phyloP scores from a whole-genome alignment of 2,797 vertebrate genomes.

The Catostomus latipinnis region DNA sequence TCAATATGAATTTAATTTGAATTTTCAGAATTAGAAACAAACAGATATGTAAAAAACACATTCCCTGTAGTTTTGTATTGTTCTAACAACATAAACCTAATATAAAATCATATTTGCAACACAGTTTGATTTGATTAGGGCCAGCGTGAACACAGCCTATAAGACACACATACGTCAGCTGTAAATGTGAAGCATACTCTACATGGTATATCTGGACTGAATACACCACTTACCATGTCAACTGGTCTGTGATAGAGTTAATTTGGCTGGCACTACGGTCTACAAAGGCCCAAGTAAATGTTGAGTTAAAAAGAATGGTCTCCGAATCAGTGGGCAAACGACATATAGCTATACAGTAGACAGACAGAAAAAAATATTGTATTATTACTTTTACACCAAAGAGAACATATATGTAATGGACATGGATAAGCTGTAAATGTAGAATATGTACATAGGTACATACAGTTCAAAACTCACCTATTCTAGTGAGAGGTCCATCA shows the following conservation, averaged over 20 bases:
- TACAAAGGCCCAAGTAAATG: slow-evolving; percentile 67
- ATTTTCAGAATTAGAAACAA: too few relatives aligned
- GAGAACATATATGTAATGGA: too few relatives aligned
- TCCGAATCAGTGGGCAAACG: slow-evolving; percentile 41
- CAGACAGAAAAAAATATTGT: not conserved
- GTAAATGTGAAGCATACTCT: not conserved
- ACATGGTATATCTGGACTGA: not conserved
- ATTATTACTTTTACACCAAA: not conserved
- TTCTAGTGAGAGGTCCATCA: slow-evolving; percentile 46
- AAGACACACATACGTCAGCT: not conserved
- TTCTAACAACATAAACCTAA: not conserved
- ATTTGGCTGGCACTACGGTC: slow-evolving; percentile 50
- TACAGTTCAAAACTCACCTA: slow-evolving; percentile 62
- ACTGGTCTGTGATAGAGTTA: slow-evolving; percentile 44
- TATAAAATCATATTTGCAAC: not conserved
- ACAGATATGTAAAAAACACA: too few relatives aligned
- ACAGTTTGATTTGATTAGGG: not conserved
- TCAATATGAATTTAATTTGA: too few relatives aligned
- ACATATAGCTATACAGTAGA: slow-evolving; percentile 66
- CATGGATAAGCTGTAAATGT: not conserved
- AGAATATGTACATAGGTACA: not conserved
- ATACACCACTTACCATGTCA: slow-evolving; percentile 64
- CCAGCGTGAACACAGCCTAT: not conserved
- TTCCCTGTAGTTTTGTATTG: not conserved
- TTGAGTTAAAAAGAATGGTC: slow-evolving; percentile 56